A percentile compares a stretch with the other conserved stretches of the same genome.
These are phyloP conservation scores for Abrostola tripartita DNA, from an alignment of 2,888 invertebrate species.

Conservation along the genomic window DNA sequence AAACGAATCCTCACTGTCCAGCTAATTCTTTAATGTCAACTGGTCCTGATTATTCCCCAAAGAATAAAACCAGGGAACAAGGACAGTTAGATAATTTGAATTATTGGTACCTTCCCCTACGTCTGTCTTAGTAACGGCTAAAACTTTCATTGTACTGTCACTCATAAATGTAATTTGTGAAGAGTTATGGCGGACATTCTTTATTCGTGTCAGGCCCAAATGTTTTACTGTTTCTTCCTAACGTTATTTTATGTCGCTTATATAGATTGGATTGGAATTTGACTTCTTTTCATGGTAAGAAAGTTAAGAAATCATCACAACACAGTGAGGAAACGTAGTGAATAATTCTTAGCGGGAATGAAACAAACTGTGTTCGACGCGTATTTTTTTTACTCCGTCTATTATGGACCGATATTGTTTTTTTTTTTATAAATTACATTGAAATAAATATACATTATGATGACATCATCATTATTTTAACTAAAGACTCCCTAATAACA, in stretches of 20 bases:
- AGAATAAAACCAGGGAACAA: constrained; percentile 19
- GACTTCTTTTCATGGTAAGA: no score
- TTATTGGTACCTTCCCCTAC: constrained; percentile 34
- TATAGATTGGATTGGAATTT: background rate
- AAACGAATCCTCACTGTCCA: no score
- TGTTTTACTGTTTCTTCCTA: constrained; percentile 9
- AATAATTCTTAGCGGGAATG: no score
- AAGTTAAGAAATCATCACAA: background rate
- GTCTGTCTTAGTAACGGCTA: constrained; percentile 22
- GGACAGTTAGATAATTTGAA: constrained; percentile 28
- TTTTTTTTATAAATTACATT: no score
- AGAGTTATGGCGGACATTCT: constrained; percentile 35
- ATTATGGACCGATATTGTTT: no score
- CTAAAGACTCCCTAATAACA: no score
- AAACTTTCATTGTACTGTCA: constrained; percentile 44
- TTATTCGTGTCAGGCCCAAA: constrained; percentile 24
- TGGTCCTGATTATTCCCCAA: constrained; percentile 24
- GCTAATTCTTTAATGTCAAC: constrained; percentile 17
- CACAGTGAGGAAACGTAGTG: background rate
- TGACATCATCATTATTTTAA: no score
- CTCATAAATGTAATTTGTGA: constrained; percentile 40
- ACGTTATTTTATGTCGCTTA: background rate
- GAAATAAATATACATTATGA: no score
- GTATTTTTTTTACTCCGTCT: no score
- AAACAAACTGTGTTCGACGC: no score